A percentile compares a stretch with the other conserved stretches of the same genome.
These are phyloP conservation scores for Archocentrus centrarchus DNA, from an alignment of 2,113 vertebrate species.

Conservation along the genomic window DNA sequence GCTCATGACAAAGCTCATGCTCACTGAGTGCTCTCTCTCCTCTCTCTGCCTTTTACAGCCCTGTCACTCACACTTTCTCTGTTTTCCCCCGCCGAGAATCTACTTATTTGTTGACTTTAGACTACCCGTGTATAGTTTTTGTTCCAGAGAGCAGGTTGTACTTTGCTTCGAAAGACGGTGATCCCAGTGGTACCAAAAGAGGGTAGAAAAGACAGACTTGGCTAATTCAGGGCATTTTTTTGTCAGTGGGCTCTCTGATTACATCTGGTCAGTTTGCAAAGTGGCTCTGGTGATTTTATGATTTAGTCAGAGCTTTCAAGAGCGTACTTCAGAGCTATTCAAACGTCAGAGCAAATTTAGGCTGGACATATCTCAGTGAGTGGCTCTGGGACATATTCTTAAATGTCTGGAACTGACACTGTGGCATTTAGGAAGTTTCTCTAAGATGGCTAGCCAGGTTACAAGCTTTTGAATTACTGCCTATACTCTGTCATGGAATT, in stretches of 20 bases:
- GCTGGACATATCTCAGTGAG: slow-evolving; percentile 13
- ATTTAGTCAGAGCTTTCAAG: slow-evolving; percentile 47
- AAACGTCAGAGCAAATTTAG: slow-evolving; percentile 44
- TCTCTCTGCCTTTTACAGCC: neutral
- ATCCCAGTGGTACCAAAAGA: neutral
- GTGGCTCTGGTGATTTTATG: slow-evolving; percentile 44
- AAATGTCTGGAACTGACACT: slow-evolving; percentile 6
- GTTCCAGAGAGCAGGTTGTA: slow-evolving; percentile 2
- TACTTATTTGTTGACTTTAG: slow-evolving; percentile 40
- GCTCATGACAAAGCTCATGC: slow-evolving; percentile 31
- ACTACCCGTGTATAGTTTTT: slow-evolving; percentile 8
- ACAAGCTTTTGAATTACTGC: neutral
- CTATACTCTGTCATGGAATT: neutral
- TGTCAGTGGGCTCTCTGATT: slow-evolving; percentile 40
- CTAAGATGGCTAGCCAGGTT: neutral
- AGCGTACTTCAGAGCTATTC: slow-evolving; percentile 33
- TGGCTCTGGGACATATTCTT: slow-evolving; percentile 18
- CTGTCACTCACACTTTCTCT: neutral
- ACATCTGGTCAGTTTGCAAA: slow-evolving; percentile 41
- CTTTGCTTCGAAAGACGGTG: slow-evolving; percentile 23
- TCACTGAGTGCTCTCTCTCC: slow-evolving; percentile 21
- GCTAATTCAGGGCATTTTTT: slow-evolving; percentile 33
- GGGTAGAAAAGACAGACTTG: slow-evolving; percentile 4
- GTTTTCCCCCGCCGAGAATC: slow-evolving; percentile 8
- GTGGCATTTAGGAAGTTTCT: neutral